Evolutionary conservation across 1,140 invertebrate species (phyloP).

Genomic region (Drosophila chauvacae): DNA sequence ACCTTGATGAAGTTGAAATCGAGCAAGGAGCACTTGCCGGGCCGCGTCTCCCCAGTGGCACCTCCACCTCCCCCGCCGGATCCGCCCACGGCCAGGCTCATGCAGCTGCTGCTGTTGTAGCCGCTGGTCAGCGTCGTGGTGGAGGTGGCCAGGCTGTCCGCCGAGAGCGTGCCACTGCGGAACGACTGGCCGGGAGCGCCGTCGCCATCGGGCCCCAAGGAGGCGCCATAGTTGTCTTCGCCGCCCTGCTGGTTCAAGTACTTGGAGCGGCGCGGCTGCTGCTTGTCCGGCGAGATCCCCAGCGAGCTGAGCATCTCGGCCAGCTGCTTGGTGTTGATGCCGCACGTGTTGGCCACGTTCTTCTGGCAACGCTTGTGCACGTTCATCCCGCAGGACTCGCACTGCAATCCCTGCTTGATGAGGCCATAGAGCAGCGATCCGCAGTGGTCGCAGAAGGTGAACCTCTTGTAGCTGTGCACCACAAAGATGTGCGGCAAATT

Average conservation of each 20-base stretch:
- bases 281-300: constrained; percentile 96
- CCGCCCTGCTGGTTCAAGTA: constrained; percentile 85
- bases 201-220: constrained; percentile 63
- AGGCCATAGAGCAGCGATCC: constrained; percentile 96
- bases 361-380: constrained; percentile 99
- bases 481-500: constrained; percentile 98
- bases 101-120: constrained; percentile 73
- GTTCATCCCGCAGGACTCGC: constrained; percentile 98
- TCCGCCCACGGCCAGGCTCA: constrained; percentile 54
- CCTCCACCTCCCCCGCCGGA: constrained; percentile 8
- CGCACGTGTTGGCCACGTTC: constrained; percentile 99
- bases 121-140: constrained; percentile 71
- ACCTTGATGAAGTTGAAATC: constrained; percentile 99
- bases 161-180: constrained; percentile 69
- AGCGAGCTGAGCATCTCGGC: constrained; percentile 95
- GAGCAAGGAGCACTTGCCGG: constrained; percentile 89
- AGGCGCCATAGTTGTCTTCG: constrained; percentile 85
- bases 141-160: constrained; percentile 68
- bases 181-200: constrained; percentile 67
- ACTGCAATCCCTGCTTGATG: constrained; percentile 98
- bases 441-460: constrained; percentile 99
- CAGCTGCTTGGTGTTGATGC: constrained; percentile 98
- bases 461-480: constrained; percentile 97
- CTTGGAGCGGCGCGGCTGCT: constrained; percentile 88
- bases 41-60: constrained; percentile 81